Evolutionary conservation across 1,140 invertebrate genomes (phyloP).

Genomic region (Phocides pigmalion): DNA sequence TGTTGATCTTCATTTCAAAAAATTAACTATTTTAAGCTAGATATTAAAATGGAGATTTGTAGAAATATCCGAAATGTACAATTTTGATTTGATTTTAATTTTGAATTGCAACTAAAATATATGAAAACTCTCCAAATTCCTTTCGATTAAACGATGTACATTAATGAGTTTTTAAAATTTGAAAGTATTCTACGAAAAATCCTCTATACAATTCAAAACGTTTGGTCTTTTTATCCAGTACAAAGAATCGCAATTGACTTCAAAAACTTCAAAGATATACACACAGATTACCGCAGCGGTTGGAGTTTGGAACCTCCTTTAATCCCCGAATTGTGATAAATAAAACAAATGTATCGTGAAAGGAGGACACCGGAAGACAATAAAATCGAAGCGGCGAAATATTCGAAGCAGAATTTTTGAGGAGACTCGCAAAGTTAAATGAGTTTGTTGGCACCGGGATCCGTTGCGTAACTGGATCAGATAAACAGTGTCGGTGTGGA

Average conservation of each 20-base stretch:
- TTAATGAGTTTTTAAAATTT: too few relatives aligned
- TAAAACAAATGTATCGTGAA: conserved; percentile 75
- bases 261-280: conserved; percentile 44
- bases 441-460: conserved; percentile 69
- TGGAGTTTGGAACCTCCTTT: conserved; percentile 45
- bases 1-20: too few relatives aligned
- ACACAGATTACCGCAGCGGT: conserved; percentile 42
- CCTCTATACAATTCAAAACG: neutral
- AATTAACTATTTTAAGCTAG: too few relatives aligned
- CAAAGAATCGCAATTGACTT: conserved; percentile 11
- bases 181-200: too few relatives aligned
- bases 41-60: too few relatives aligned
- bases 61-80: too few relatives aligned
- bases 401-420: conserved; percentile 71
- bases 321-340: conserved; percentile 67
- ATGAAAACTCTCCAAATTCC: too few relatives aligned
- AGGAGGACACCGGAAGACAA: conserved; percentile 65
- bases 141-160: too few relatives aligned
- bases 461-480: conserved; percentile 64
- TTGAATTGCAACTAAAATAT: too few relatives aligned
- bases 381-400: conserved; percentile 75
- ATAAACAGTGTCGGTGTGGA: conserved; percentile 46
- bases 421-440: conserved; percentile 75
- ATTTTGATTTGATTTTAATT: too few relatives aligned
- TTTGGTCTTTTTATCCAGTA: conserved; percentile 4